Base-by-base conservation (phyloP, 2,888 invertebrate species). In the Ptilodon capucinus region DNA sequence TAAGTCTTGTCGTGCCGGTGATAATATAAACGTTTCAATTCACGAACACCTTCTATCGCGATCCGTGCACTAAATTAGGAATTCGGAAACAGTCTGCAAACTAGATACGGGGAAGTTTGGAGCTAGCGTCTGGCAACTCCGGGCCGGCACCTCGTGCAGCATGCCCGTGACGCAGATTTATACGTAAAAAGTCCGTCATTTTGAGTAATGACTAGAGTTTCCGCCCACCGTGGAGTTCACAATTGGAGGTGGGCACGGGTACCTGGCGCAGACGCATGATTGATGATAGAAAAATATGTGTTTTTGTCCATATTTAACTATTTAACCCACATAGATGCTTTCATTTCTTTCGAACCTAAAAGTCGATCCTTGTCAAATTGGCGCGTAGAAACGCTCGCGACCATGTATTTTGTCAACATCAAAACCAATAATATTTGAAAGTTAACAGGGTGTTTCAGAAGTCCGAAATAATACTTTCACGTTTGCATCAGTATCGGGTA, bases 181-280 rank as follows among this genome's bases (percentile, higher is more conserved):
- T 76, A 71, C 67, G 75, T 74, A 73, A 64, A 63, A 71, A 76
- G 71, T 77, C 73, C 74, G 78, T 78, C 78, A 81, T 75, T 81
- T 73, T 81, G 81, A 82, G 76, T 78, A 82, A 83, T 80, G 81
- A 78, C 73, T 71, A 54, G 62, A 78, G 72, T 77, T 79, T 71
- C 69, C 69, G 57, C 69, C 66, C 65, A 60, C 65, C 61, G 67
- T 70, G 70, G 73, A 76, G 71, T 68, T 74, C 68, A 72, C 72
- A 73, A 74, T 76, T 65, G 71, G 63, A 64, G 70, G 70, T 66
- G 61, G 62, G 54, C 70, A 74, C 76, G 61, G 62, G 54, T 71
- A 74, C 76, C 73, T 78, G 76, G 62, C 51, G 47, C 51, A 60
- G 74, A 65, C 74, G 60, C 63, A 68, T 76, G 76, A 76, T 73